phyloP scores from a whole-genome alignment of 1,140 invertebrate genomes.

The Conus betulinus region DNA sequence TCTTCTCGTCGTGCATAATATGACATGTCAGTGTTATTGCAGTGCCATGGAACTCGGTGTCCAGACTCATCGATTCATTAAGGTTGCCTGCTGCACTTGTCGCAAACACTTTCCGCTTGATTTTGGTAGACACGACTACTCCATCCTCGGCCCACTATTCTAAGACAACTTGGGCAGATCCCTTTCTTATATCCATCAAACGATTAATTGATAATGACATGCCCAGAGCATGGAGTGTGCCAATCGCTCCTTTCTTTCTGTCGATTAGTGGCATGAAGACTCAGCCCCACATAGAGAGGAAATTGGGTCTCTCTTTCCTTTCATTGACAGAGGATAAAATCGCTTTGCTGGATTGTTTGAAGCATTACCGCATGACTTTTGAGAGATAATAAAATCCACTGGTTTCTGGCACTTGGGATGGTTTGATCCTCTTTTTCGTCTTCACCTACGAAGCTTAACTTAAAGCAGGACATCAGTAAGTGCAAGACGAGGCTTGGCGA shows the following conservation, averaged over 20 bases:
- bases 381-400: neutral
- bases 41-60: constrained; percentile 22
- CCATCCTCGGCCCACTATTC: constrained; percentile 6
- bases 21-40: neutral
- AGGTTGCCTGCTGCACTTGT: neutral
- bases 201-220: constrained; percentile 11
- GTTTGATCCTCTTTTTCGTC: neutral
- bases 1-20: neutral
- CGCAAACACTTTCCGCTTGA: constrained; percentile 19
- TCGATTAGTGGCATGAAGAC: constrained; percentile 9
- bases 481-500: constrained; percentile 10
- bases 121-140: constrained; percentile 20
- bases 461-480: constrained; percentile 10
- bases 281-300: neutral
- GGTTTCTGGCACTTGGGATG: neutral
- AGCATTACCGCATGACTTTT: neutral
- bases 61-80: constrained; percentile 6
- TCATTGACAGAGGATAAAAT: neutral
- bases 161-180: constrained; percentile 1
- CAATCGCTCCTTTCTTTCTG: neutral
- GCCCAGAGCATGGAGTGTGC: neutral
- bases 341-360: constrained; percentile 17
- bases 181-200: constrained; percentile 3
- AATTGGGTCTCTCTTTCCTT: neutral
- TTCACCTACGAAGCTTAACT: neutral